Conservation (phyloP, 1,140 invertebrate species). For the Asobara japonica region DNA sequence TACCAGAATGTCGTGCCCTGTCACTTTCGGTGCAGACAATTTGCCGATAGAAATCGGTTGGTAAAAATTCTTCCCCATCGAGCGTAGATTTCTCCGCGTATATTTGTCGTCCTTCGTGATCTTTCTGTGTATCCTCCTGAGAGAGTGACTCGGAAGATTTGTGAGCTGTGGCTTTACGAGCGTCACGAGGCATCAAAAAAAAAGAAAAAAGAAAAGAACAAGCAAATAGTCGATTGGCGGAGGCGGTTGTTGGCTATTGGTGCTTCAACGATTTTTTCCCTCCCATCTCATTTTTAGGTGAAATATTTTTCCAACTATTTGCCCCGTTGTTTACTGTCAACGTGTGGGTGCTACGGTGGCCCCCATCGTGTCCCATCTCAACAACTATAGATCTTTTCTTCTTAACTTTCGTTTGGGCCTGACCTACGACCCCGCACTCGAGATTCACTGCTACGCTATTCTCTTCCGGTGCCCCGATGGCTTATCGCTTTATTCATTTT, state of each 20-base stretch:
- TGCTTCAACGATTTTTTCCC: not conserved
- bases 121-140: not conserved
- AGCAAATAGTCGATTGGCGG: not conserved
- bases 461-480: not conserved
- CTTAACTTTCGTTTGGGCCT: constrained; percentile 5
- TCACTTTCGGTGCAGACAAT: too few relatives aligned
- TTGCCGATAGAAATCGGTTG: not conserved
- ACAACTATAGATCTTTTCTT: constrained; percentile 2
- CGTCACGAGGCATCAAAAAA: constrained; percentile 14
- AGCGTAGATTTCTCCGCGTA: not conserved
- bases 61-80: not conserved
- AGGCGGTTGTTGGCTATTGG: not conserved
- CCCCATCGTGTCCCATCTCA: constrained; percentile 4
- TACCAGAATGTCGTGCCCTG: too few relatives aligned
- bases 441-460: not conserved
- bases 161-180: constrained; percentile 2
- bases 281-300: not conserved
- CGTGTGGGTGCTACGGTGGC: constrained; percentile 4
- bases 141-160: constrained; percentile 12
- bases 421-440: not conserved
- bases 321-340: not conserved
- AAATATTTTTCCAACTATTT: not conserved
- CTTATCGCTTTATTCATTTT: constrained; percentile 6
- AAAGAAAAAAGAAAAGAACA: not conserved
- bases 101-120: constrained; percentile 7